Conservation (phyloP, 2,113 vertebrate genomes). For the Vulpes lagopus region DNA sequence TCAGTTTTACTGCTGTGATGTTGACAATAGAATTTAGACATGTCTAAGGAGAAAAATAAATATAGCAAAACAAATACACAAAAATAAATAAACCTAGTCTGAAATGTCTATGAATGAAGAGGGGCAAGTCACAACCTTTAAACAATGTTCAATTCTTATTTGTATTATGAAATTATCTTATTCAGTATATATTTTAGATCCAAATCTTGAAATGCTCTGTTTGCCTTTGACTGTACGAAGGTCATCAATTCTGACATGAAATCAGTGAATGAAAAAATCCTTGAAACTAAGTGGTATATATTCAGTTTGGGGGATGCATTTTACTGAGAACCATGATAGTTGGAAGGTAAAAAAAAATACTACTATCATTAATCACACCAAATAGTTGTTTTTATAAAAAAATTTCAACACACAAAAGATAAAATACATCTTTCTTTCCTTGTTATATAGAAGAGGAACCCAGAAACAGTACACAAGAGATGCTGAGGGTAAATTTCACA, state of each 20-base stretch:
- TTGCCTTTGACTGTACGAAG: not conserved
- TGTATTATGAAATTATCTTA: not conserved
- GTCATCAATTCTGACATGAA: not conserved
- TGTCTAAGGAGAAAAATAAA: not conserved
- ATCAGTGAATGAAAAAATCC: not conserved
- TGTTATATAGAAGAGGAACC: not conserved
- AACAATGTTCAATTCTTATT: not conserved
- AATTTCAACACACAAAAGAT: constrained; percentile 21
- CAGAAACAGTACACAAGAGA: not conserved
- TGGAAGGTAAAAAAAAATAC: not conserved
- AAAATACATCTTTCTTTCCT: not conserved
- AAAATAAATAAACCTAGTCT: not conserved
- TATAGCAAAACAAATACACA: not conserved
- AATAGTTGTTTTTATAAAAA: constrained; percentile 63
- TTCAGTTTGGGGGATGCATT: not conserved
- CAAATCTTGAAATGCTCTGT: not conserved
- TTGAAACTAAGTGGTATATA: not conserved
- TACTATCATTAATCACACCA: not conserved
- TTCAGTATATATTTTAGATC: not conserved
- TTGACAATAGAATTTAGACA: not conserved
- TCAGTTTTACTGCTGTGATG: not conserved
- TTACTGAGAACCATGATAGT: not conserved
- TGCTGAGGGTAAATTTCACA: not conserved
- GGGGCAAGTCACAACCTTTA: too few relatives aligned
- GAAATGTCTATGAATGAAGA: not conserved